Evolutionary conservation across 1,140 invertebrate species (phyloP), one percentile per base, ranked within the genome.

Genomic region (Lethrus apterus): DNA sequence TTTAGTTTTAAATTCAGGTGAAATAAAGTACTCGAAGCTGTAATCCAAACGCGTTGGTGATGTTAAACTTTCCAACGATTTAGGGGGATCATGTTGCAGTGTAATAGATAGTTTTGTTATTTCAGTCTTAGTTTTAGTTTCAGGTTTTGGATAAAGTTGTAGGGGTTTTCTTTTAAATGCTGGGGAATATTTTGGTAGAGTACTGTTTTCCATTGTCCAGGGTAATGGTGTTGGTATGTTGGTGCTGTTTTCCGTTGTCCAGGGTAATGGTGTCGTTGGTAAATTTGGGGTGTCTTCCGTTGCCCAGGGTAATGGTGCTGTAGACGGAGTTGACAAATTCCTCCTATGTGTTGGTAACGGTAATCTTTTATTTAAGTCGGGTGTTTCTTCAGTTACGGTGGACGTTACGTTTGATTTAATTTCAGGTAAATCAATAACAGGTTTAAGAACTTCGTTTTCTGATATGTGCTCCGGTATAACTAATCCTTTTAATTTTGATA

Each of bases 401-500:
- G 17, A n/a, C 2, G 7, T 18, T 24, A 24, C 31, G 9, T 18
- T 70, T 38, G 85, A 89, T 60, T 84, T 85, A 44, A 93, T 91
- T 70, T 87, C 86, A 1, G 89, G 89, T 33, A 86, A 63, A 59
- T 84, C 81, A 4, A 80, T 64, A 13, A 81, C 74, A 2, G 71
- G 65, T 3, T 7, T 11, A 7, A 21, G 2, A 24, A 64, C 55
- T 42, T 68, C 59, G 33, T 35, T 58, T 41, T 61, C 58, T 26
- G 68, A 59, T 44, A 77, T 69, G 40, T 79, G 71, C 63, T 92
- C 87, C 4, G 89, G 88, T 57, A 93, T 92, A 5, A 91, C 83
- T 48, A 93, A 66, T 2, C 88, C 88, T 58, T 86, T 72, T 17
- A 93, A 64, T 67, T 92, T 92, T 2, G 84, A 87, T 58, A 89